Evolutionary conservation across 2,797 vertebrate species (phyloP), one percentile per base, ranked within the genome.

Genomic region (Sciaenops ocellatus): DNA sequence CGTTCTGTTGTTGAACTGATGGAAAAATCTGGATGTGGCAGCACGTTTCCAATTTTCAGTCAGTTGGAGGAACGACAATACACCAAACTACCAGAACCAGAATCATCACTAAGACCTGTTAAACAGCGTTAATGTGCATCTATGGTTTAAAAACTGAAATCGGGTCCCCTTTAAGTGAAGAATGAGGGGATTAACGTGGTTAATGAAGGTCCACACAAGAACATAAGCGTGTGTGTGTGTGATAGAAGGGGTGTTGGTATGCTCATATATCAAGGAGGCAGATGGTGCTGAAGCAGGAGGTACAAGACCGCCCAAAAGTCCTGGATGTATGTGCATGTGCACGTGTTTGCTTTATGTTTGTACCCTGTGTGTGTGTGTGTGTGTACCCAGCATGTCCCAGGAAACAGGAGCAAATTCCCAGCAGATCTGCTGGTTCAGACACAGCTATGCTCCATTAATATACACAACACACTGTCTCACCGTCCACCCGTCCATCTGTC

Each of bases 401-500:
- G 95, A 95, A 95, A 89, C 81, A 73, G 80, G 89, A 92, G 89
- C 90, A 93, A 82, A 90, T 82, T 92, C 93, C 78, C 94, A 94
- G 90, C 94, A 91, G 93, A 93, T 94, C 85, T 75, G 81, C 87
- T 92, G 91, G 50, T 91, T 76, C 73, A 73, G 69, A 84, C 84
- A 73, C 85, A 67, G 89, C 54, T 70, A 50, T 61, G 57, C 66
- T 81, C 26, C 64, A 67, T 22, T 57, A 56, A 79, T 65, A 54
- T 16, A 64, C 51, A 51, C 66, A 56, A 71, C 76, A 71, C 76
- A 51, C 44, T 5, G 57, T 76, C 71, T 46, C 63, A 24, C 75
- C 51, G 74, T 78, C 78, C 69, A 7, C 30, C 18, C 38, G 65
- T 84, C 85, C 89, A 69, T 90, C 85, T 83, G 73, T 78, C 76